Conservation (phyloP, 2,113 vertebrate species). For the Paradoxurus hermaphroditus region DNA sequence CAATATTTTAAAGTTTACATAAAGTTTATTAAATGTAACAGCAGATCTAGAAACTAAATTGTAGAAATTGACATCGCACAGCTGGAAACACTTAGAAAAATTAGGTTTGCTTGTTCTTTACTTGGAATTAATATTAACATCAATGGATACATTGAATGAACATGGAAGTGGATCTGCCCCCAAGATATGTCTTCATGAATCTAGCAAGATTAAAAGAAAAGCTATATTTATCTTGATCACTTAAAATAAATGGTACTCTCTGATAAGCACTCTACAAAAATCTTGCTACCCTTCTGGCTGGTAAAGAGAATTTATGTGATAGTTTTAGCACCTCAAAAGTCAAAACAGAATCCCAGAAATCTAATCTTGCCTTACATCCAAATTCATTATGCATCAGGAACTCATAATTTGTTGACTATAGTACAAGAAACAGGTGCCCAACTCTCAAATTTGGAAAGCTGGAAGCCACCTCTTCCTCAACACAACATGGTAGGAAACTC, state of each 20-base stretch:
- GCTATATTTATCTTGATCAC: slow-evolving; percentile 65
- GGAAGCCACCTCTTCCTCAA: slow-evolving; percentile 75
- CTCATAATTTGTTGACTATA: slow-evolving; percentile 60
- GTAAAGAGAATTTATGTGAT: slow-evolving; percentile 72
- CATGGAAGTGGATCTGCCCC: slow-evolving; percentile 43
- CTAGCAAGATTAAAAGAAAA: slow-evolving; percentile 69
- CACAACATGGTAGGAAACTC: slow-evolving; percentile 64
- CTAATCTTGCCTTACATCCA: slow-evolving; percentile 60
- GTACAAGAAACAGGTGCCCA: slow-evolving; percentile 49
- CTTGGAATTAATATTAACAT: slow-evolving; percentile 57
- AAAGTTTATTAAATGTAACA: slow-evolving; percentile 79
- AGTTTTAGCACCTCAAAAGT: slow-evolving; percentile 83
- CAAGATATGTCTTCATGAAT: slow-evolving; percentile 63
- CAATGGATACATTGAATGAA: slow-evolving; percentile 28
- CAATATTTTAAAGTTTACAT: slow-evolving; percentile 79
- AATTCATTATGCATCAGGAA: slow-evolving; percentile 76
- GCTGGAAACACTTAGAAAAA: slow-evolving; percentile 67
- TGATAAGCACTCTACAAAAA: slow-evolving; percentile 73
- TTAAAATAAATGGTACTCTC: slow-evolving; percentile 73
- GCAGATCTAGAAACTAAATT: slow-evolving; percentile 78
- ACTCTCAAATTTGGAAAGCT: slow-evolving; percentile 63
- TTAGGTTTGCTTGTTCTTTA: slow-evolving; percentile 60
- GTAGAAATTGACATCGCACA: slow-evolving; percentile 78
- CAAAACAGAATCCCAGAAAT: slow-evolving; percentile 68
- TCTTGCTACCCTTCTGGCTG: slow-evolving; percentile 81